Percentiles rank a stretch among this genome's conserved stretches.
Conservation (phyloP, 2,113 vertebrate species). For the Alces alces region DNA sequence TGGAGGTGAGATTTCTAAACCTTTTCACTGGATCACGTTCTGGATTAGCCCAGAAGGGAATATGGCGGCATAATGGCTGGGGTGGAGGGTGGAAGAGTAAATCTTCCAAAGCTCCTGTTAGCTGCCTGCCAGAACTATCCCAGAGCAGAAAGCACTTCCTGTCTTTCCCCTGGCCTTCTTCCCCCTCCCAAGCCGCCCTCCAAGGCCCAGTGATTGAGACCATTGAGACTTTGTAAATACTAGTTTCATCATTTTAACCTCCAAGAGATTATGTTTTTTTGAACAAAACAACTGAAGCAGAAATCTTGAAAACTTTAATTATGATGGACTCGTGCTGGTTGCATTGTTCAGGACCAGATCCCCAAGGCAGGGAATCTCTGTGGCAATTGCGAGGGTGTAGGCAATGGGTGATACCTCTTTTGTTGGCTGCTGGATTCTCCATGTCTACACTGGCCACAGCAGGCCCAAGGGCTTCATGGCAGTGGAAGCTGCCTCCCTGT, state of each 20-base stretch:
- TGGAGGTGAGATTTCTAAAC: not conserved
- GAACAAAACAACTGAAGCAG: slow-evolving; percentile 68
- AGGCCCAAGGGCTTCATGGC: not conserved
- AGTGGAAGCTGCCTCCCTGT: not conserved
- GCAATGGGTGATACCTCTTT: not conserved
- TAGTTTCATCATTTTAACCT: slow-evolving; percentile 27
- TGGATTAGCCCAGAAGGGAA: slow-evolving; percentile 39
- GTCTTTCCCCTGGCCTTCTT: not conserved
- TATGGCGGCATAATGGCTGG: slow-evolving; percentile 40
- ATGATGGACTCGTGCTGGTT: not conserved
- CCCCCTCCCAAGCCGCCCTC: not conserved
- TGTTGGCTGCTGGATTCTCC: not conserved
- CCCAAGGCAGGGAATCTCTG: slow-evolving; percentile 51
- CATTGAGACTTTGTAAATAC: slow-evolving; percentile 44
- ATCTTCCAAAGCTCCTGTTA: not conserved
- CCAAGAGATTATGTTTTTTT: slow-evolving; percentile 63
- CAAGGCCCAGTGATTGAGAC: not conserved
- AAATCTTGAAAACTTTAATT: slow-evolving; percentile 60
- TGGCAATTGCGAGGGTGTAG: not conserved
- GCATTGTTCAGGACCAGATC: slow-evolving; percentile 50
- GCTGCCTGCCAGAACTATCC: slow-evolving; percentile 5
- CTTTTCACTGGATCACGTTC: slow-evolving; percentile 57
- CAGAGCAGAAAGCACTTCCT: not conserved
- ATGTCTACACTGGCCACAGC: slow-evolving; percentile 42
- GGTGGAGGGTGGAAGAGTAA: not conserved